A percentile compares a stretch with the other conserved stretches of the same genome.
phyloP scores from a whole-genome alignment of 64 coral and sea anemone species.

The Anthopleura sola region DNA sequence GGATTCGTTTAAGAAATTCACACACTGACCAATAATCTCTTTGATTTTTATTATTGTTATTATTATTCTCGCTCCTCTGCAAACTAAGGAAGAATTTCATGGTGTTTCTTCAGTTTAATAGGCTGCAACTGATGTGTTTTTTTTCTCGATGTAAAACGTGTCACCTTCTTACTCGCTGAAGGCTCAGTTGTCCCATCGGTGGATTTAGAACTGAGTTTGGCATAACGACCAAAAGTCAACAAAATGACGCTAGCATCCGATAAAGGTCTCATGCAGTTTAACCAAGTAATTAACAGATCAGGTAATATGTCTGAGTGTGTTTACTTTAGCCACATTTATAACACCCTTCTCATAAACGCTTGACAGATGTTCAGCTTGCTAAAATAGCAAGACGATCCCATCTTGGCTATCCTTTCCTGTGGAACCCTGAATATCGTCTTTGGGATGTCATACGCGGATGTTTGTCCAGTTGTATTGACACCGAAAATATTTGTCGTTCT shows the following conservation, averaged over 20 bases:
- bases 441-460: conserved; percentile 8
- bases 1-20: not conserved
- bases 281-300: conserved; percentile 88
- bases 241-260: conserved; percentile 73
- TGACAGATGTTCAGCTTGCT: conserved; percentile 31
- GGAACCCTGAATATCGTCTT: conserved; percentile 11
- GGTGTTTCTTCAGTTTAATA: not conserved
- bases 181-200: not conserved
- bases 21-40: not conserved
- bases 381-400: not conserved
- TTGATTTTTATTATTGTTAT: not conserved
- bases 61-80: not conserved
- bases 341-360: conserved; percentile 8
- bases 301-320: conserved; percentile 61
- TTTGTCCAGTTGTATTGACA: conserved; percentile 23
- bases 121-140: not conserved
- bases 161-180: not conserved
- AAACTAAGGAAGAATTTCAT: not conserved
- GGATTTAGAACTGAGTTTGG: not conserved
- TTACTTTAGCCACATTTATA: conserved; percentile 61
- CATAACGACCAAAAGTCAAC: conserved; percentile 38
- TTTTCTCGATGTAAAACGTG: not conserved
- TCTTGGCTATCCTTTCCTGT: conserved; percentile 6
- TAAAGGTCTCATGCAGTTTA: conserved; percentile 85
- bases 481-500: conserved; percentile 19